These are phyloP conservation scores for Sorex maritimensis DNA, from an alignment of 2,797 vertebrate species.

Conservation along the genomic window DNA sequence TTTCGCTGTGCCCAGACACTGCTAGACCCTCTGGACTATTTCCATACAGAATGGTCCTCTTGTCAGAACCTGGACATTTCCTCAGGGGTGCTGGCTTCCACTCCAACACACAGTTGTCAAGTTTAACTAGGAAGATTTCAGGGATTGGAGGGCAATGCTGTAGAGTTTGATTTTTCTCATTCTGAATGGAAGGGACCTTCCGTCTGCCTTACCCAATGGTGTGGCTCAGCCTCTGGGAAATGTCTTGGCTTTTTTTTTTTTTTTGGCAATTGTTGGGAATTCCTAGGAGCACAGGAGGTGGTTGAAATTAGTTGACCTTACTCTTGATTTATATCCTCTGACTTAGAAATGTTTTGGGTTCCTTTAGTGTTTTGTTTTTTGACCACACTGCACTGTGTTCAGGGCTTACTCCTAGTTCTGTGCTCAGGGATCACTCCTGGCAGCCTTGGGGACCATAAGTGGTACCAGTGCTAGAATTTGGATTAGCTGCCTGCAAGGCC, in stretches of 20 bases:
- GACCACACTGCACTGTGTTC: too few relatives aligned
- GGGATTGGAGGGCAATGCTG: conserved; percentile 48
- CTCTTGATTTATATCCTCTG: conserved; percentile 14
- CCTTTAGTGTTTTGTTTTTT: not conserved
- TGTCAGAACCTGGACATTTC: conserved; percentile 38
- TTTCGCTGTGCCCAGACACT: not conserved
- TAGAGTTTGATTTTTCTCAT: conserved; percentile 57
- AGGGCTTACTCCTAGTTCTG: too few relatives aligned
- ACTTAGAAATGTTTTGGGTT: conserved; percentile 53
- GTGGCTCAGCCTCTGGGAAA: conserved; percentile 35
- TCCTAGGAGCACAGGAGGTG: conserved; percentile 39
- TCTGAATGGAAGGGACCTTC: conserved; percentile 52
- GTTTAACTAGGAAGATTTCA: conserved; percentile 53
- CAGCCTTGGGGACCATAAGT: too few relatives aligned
- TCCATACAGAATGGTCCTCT: not conserved
- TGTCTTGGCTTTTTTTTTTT: conserved; percentile 70
- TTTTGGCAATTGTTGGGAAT: conserved; percentile 68
- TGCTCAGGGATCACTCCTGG: too few relatives aligned
- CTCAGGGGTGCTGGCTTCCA: conserved; percentile 36
- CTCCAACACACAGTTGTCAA: conserved; percentile 29
- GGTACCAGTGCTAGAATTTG: too few relatives aligned
- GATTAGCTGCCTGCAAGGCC: too few relatives aligned
- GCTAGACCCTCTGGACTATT: conserved; percentile 27
- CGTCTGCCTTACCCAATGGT: not conserved
- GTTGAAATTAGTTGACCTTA: conserved; percentile 69